Evolutionary conservation across 2,797 vertebrate species (phyloP).

Genomic region (Catostomus latipinnis): DNA sequence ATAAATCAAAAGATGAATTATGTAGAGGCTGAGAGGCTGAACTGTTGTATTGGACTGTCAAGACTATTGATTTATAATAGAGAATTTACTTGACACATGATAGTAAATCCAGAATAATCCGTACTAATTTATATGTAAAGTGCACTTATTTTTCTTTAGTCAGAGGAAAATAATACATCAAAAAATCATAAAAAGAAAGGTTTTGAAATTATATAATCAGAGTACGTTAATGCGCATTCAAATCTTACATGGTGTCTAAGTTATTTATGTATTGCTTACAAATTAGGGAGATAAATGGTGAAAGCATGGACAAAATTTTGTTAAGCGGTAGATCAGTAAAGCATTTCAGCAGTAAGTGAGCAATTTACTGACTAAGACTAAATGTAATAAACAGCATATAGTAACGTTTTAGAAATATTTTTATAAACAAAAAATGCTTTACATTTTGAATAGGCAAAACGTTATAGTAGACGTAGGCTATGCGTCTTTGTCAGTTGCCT

Average conservation of each 20-base stretch:
- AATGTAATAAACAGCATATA: background rate
- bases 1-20: background rate
- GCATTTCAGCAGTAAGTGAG: background rate
- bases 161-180: background rate
- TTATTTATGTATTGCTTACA: slow-evolving; percentile 5
- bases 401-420: background rate
- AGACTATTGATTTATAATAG: background rate
- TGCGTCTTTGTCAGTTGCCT: background rate
- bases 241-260: background rate
- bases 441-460: background rate
- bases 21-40: background rate
- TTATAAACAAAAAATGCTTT: background rate
- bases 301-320: background rate
- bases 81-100: background rate
- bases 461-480: background rate
- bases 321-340: background rate
- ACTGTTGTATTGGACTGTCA: background rate
- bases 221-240: background rate
- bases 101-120: background rate
- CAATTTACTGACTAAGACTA: background rate
- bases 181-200: background rate
- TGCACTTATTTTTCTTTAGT: background rate
- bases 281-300: background rate
- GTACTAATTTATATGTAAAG: too few species aligned
- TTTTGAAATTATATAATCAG: background rate